These are phyloP conservation scores for Sicus ferrugineus DNA, from an alignment of 2,888 invertebrate genomes.

Conservation along the genomic window DNA sequence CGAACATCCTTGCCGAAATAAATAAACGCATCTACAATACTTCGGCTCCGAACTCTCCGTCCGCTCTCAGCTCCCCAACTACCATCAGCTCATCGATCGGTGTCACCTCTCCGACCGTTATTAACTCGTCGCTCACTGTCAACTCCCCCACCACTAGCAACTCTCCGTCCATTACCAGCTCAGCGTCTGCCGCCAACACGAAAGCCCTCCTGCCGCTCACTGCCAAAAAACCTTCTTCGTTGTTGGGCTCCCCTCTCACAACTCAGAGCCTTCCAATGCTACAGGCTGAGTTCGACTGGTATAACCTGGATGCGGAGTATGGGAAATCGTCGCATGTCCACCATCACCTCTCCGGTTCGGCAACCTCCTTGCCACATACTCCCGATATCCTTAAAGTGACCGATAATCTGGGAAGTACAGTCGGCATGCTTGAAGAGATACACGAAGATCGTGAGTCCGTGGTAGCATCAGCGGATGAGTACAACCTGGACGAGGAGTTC, in stretches of 20 bases:
- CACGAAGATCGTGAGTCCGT: slow-evolving; percentile 53
- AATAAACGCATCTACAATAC: slow-evolving; percentile 54
- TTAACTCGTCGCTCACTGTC: slow-evolving; percentile 30
- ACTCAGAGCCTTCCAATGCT: slow-evolving; percentile 54
- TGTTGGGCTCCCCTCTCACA: slow-evolving; percentile 31
- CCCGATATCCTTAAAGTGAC: slow-evolving; percentile 47
- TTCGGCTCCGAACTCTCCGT: too few species aligned
- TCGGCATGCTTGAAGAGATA: slow-evolving; percentile 49
- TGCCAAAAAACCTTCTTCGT: slow-evolving; percentile 25
- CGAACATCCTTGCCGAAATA: slow-evolving; percentile 61
- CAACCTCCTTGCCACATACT: slow-evolving; percentile 39
- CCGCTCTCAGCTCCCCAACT: slow-evolving; percentile 50
- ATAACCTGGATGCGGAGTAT: slow-evolving; percentile 63
- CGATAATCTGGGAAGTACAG: slow-evolving; percentile 44
- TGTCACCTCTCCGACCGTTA: too few species aligned
- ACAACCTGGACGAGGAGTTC: slow-evolving; percentile 63
- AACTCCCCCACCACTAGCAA: slow-evolving; percentile 44
- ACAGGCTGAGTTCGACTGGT: slow-evolving; percentile 65
- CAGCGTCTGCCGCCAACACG: slow-evolving; percentile 41
- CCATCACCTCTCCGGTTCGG: slow-evolving; percentile 23
- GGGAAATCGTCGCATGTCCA: slow-evolving; percentile 47
- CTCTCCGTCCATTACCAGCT: slow-evolving; percentile 43
- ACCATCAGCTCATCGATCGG: slow-evolving; percentile 48
- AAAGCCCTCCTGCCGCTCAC: slow-evolving; percentile 33
- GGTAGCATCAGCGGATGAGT: slow-evolving; percentile 56